phyloP scores from a whole-genome alignment of 2,113 vertebrate species.

The Proteles cristata region DNA sequence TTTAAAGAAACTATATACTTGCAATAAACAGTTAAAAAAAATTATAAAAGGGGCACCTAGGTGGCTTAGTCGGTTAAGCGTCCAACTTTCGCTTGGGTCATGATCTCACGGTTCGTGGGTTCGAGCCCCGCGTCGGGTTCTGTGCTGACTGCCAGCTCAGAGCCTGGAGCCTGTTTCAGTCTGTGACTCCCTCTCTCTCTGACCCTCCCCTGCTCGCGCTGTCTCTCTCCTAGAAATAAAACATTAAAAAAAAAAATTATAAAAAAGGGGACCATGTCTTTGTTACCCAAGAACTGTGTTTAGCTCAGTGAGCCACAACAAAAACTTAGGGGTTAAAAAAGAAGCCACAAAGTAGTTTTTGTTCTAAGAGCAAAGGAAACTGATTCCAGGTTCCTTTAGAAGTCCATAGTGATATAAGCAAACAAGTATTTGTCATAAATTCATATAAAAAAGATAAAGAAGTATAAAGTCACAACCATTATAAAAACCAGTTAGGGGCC shows the following conservation, averaged over 20 bases:
- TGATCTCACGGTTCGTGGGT: too few relatives aligned
- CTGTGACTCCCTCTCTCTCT: too few relatives aligned
- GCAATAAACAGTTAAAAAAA: too few relatives aligned
- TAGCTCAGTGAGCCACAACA: not conserved
- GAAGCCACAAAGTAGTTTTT: not conserved
- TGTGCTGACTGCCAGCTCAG: too few relatives aligned
- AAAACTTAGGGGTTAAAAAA: not conserved
- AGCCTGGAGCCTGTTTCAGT: too few relatives aligned
- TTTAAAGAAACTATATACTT: too few relatives aligned
- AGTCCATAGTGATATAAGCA: not conserved
- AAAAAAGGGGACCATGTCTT: not conserved
- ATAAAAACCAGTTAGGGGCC: not conserved
- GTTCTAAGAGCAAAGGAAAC: not conserved
- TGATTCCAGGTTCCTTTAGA: not conserved
- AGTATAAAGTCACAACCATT: not conserved
- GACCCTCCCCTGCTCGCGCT: too few relatives aligned
- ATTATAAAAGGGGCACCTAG: too few relatives aligned
- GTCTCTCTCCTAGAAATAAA: too few relatives aligned
- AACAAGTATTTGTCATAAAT: not conserved
- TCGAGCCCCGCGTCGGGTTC: too few relatives aligned
- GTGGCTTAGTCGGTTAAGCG: too few relatives aligned
- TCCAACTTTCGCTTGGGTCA: too few relatives aligned
- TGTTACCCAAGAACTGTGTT: not conserved
- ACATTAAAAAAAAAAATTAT: fast-evolving
- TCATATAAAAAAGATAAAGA: not conserved